Conservation (phyloP, 2,888 invertebrate species). For the Campoplex capitator region DNA sequence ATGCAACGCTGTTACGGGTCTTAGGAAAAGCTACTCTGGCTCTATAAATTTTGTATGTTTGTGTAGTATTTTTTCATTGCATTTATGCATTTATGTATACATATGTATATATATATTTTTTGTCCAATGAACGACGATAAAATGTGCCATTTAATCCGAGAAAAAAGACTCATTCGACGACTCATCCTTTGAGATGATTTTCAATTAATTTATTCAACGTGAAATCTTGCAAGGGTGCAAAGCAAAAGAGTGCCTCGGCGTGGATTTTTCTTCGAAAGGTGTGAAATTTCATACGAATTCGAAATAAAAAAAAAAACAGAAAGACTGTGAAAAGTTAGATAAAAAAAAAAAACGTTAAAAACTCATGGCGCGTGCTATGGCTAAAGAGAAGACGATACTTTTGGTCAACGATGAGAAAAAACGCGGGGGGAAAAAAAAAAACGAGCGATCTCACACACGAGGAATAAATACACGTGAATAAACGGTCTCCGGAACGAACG, state of each 20-base stretch:
- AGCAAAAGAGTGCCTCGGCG: neutral
- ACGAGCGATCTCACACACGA: neutral
- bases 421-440: neutral
- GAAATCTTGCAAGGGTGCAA: neutral
- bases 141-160: neutral
- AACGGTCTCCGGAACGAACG: neutral
- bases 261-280: neutral
- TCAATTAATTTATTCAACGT: neutral
- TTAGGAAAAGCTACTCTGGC: slow-evolving; percentile 52
- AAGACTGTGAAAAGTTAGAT: neutral
- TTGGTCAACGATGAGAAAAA: neutral
- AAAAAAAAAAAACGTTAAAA: neutral
- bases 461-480: slow-evolving; percentile 28
- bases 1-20: slow-evolving; percentile 52
- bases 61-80: slow-evolving; percentile 21
- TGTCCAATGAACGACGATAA: neutral
- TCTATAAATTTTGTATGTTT: slow-evolving; percentile 32
- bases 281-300: neutral
- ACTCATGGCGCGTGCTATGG: neutral
- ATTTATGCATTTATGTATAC: slow-evolving; percentile 8
- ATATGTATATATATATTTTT: slow-evolving; percentile 9
- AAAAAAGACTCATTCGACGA: neutral
- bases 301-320: neutral
- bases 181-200: neutral
- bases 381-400: slow-evolving; percentile 20